Evolutionary conservation across 2,888 invertebrate genomes (phyloP).

Genomic region (Amphipyra berbera): DNA sequence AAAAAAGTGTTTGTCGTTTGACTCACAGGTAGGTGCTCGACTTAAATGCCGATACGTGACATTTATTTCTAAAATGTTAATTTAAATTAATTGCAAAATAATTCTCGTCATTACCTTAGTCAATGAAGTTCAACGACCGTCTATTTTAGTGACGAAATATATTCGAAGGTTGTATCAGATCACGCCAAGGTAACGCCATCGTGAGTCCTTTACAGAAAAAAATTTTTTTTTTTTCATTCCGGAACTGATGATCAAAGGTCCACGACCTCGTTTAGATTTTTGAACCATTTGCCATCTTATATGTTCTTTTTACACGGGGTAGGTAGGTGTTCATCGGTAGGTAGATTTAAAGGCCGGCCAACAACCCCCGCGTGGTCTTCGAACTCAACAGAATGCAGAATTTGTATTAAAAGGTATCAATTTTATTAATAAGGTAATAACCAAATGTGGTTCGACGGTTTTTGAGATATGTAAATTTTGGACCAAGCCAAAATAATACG

Average conservation of each 20-base stretch:
- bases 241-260: constrained; percentile 73
- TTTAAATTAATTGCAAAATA: constrained; percentile 62
- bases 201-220: constrained; percentile 72
- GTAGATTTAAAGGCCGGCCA: constrained; percentile 60
- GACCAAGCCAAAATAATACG: not conserved
- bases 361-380: constrained; percentile 65
- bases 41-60: constrained; percentile 51
- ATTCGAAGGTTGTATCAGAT: constrained; percentile 79
- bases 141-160: constrained; percentile 77
- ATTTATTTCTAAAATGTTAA: constrained; percentile 57
- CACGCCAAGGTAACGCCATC: constrained; percentile 73
- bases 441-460: constrained; percentile 9
- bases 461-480: not conserved
- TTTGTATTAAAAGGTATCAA: constrained; percentile 29
- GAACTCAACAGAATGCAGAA: constrained; percentile 66
- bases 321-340: constrained; percentile 36
- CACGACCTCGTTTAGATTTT: constrained; percentile 68
- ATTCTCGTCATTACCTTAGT: constrained; percentile 58
- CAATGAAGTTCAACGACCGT: constrained; percentile 79
- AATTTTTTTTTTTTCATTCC: constrained; percentile 64
- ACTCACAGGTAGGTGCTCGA: constrained; percentile 37
- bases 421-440: constrained; percentile 37
- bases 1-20: constrained; percentile 66
- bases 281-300: constrained; percentile 62
- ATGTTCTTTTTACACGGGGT: constrained; percentile 59